Percentiles rank a stretch among this genome's conserved stretches.
Conservation (phyloP, 2,797 vertebrate species). For the Sitta carolinensis region DNA sequence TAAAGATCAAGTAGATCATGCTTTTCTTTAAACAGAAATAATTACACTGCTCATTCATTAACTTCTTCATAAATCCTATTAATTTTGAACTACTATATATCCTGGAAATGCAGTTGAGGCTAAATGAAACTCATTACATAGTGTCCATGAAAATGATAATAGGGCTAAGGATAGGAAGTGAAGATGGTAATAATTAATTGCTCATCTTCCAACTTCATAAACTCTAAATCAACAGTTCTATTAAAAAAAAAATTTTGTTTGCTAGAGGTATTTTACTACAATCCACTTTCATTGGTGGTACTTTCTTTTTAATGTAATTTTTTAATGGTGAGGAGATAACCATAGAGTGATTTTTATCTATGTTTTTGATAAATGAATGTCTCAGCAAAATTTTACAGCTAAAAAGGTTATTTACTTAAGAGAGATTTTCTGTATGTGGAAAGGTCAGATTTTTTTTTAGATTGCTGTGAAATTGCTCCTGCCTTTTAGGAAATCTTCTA, state of each 20-base stretch:
- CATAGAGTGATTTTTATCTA: conserved; percentile 72
- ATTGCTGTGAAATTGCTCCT: conserved; percentile 86
- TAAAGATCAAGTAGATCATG: conserved; percentile 53
- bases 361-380: conserved; percentile 78
- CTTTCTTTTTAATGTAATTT: conserved; percentile 52
- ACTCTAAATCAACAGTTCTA: conserved; percentile 43
- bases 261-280: neutral
- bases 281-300: neutral
- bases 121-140: conserved; percentile 65
- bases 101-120: conserved; percentile 36
- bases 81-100: conserved; percentile 47
- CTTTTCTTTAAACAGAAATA: conserved; percentile 39
- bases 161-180: conserved; percentile 34
- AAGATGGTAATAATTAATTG: conserved; percentile 67
- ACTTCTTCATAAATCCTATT: conserved; percentile 55
- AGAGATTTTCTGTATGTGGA: conserved; percentile 81
- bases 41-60: conserved; percentile 61
- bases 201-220: conserved; percentile 30
- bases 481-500: conserved; percentile 85
- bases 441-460: conserved; percentile 86
- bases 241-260: conserved; percentile 31
- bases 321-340: conserved; percentile 72
- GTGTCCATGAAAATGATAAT: conserved; percentile 44
- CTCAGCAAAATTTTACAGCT: conserved; percentile 79
- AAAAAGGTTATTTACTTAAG: conserved; percentile 89